Percentiles rank a stretch among this genome's conserved stretches.
Conservation (phyloP, 2,797 vertebrate species). For the Lates japonicus region DNA sequence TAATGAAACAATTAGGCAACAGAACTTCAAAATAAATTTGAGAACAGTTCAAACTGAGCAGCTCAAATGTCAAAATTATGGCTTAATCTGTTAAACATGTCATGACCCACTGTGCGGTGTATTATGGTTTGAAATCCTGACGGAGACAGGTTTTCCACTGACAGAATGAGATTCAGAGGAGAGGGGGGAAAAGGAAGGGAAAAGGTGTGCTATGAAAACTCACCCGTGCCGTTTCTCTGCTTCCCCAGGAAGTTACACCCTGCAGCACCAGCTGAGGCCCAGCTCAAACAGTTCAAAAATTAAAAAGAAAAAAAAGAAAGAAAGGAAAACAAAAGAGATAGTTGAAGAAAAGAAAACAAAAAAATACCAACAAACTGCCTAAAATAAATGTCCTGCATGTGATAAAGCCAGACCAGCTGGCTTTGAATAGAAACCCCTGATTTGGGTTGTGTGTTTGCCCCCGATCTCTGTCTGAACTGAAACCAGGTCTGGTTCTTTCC, state of each 20-base stretch:
- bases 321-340: slow-evolving; percentile 39
- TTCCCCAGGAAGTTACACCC: slow-evolving; percentile 97
- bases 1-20: slow-evolving; percentile 59
- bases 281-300: slow-evolving; percentile 88
- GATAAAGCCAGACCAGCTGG: slow-evolving; percentile 99
- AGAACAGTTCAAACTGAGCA: slow-evolving; percentile 44
- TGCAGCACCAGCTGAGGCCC: slow-evolving; percentile 96
- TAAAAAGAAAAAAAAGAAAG: slow-evolving; percentile 53
- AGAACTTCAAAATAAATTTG: slow-evolving; percentile 51
- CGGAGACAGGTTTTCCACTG: slow-evolving; percentile 52
- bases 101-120: slow-evolving; percentile 43
- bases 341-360: slow-evolving; percentile 32
- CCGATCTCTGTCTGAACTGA: slow-evolving; percentile 91
- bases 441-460: slow-evolving; percentile 92
- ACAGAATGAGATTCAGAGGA: slow-evolving; percentile 53
- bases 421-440: slow-evolving; percentile 97
- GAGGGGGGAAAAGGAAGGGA: slow-evolving; percentile 52
- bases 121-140: slow-evolving; percentile 45
- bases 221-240: slow-evolving; percentile 92
- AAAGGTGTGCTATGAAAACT: slow-evolving; percentile 86
- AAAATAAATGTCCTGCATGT: slow-evolving; percentile 89
- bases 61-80: slow-evolving; percentile 64
- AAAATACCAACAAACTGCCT: slow-evolving; percentile 49
- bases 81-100: slow-evolving; percentile 68
- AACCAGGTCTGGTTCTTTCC: slow-evolving; percentile 88